Evolutionary conservation across 2,888 invertebrate species (phyloP).

Genomic region (Ceriagrion tenellum): DNA sequence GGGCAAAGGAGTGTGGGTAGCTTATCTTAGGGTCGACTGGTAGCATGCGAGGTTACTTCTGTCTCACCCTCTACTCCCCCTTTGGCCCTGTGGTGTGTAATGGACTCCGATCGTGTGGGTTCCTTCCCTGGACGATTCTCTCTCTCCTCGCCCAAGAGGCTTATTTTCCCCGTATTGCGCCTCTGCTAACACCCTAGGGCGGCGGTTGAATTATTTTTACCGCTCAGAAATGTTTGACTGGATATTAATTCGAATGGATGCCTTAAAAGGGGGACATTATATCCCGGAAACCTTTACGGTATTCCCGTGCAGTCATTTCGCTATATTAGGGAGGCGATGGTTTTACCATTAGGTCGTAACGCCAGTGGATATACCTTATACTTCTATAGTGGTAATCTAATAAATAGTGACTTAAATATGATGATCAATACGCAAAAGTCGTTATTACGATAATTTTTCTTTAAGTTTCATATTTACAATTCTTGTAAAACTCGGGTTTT

Average conservation of each 20-base stretch:
- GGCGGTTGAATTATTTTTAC: not conserved
- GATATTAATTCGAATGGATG: conserved; percentile 23
- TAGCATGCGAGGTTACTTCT: not conserved
- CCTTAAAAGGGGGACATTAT: not conserved
- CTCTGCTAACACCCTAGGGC: not conserved
- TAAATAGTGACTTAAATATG: too few relatives aligned
- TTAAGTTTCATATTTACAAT: too few relatives aligned
- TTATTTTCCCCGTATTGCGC: not conserved
- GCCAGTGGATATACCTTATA: not conserved
- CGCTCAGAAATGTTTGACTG: not conserved
- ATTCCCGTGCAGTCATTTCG: not conserved
- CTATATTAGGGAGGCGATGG: not conserved
- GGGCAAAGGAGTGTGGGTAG: not conserved
- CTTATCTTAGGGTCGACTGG: not conserved
- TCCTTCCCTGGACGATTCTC: conserved; percentile 2
- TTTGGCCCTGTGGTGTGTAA: conserved; percentile 2
- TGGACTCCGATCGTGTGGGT: not conserved
- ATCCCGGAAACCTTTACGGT: not conserved
- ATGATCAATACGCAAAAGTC: too few relatives aligned
- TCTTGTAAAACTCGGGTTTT: too few relatives aligned
- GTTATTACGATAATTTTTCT: too few relatives aligned
- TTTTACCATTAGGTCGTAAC: not conserved
- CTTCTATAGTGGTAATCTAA: not conserved
- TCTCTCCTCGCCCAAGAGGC: not conserved
- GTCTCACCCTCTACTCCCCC: not conserved